Conservation (phyloP, 2,888 invertebrate genomes). For the Drosophila koepferae region DNA sequence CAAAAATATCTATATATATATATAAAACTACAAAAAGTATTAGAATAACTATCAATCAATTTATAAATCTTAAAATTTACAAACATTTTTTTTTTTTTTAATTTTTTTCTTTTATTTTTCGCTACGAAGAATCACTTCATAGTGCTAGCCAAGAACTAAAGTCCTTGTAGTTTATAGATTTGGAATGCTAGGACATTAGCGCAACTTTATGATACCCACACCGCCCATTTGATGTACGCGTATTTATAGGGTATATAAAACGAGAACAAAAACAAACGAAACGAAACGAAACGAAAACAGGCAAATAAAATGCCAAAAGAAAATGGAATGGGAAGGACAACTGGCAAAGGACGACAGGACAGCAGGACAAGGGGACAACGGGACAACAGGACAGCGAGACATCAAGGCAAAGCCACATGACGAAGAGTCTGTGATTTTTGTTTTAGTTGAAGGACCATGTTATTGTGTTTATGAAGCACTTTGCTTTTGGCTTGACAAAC, state of each 20-base stretch:
- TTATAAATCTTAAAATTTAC: neutral
- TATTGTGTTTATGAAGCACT: constrained; percentile 61
- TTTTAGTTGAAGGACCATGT: constrained; percentile 35
- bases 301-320: constrained; percentile 33
- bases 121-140: neutral
- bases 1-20: neutral
- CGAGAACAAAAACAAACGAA: constrained; percentile 4
- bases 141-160: neutral
- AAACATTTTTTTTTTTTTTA: no score
- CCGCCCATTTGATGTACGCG: constrained; percentile 13
- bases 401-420: constrained; percentile 23
- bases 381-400: neutral
- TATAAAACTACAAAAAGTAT: neutral
- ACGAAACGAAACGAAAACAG: constrained; percentile 17
- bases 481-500: constrained; percentile 42
- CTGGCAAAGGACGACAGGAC: constrained; percentile 1
- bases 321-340: constrained; percentile 8
- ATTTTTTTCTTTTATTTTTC: neutral
- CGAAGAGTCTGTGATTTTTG: constrained; percentile 42
- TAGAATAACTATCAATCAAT: neutral
- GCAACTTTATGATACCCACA: constrained; percentile 14
- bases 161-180: constrained; percentile 11
- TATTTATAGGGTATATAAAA: constrained; percentile 36
- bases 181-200: constrained; percentile 13
- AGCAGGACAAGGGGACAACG: neutral